These are phyloP conservation scores for Clitarchus hookeri DNA, from an alignment of 2,888 invertebrate species.

Conservation along the genomic window DNA sequence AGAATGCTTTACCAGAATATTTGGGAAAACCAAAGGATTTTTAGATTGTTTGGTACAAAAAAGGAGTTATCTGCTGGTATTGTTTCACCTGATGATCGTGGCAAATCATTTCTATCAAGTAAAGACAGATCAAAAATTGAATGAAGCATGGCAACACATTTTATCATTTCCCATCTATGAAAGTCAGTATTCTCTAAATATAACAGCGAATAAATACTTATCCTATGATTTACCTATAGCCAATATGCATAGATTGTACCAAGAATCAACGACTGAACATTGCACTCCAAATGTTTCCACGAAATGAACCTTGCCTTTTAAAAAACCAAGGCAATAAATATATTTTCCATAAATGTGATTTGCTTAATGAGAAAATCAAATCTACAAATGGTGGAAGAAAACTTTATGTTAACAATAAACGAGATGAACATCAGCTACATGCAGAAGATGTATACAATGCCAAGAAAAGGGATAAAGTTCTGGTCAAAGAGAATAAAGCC, in stretches of 20 bases:
- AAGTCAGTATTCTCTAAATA: not conserved
- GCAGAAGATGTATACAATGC: too few relatives aligned
- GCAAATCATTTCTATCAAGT: not conserved
- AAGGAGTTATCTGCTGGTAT: slow-evolving; percentile 2
- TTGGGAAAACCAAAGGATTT: not conserved
- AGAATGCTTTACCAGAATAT: not conserved
- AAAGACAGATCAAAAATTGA: not conserved
- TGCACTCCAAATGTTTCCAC: not conserved
- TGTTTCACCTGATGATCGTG: not conserved
- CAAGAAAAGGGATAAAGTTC: too few relatives aligned
- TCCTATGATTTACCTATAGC: not conserved
- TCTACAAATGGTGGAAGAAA: not conserved
- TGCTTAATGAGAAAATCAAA: not conserved
- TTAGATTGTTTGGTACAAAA: not conserved
- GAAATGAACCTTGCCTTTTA: not conserved
- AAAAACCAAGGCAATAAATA: not conserved
- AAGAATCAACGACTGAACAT: not conserved
- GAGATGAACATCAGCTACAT: not conserved
- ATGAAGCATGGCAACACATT: not conserved
- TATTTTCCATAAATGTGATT: not conserved
- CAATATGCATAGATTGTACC: not conserved
- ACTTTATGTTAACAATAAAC: not conserved
- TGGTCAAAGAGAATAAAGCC: too few relatives aligned
- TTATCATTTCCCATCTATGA: not conserved
- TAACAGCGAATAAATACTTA: not conserved